These are phyloP conservation scores for Salticus scenicus DNA, from an alignment of 2,888 invertebrate species.

Conservation along the genomic window DNA sequence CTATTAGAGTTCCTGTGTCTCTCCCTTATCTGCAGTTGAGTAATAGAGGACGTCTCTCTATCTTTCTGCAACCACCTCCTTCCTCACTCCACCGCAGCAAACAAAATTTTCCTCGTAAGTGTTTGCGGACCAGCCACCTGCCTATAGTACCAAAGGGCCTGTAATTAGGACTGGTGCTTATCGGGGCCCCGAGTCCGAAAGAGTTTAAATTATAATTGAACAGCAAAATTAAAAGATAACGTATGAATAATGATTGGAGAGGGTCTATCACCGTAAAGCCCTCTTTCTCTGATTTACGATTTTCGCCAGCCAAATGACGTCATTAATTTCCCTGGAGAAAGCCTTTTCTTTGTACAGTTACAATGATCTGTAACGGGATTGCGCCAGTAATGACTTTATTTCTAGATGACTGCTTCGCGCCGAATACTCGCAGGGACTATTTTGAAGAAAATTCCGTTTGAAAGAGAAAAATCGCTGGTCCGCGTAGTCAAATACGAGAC, in stretches of 20 bases:
- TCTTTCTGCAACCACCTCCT: neutral
- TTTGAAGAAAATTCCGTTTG: constrained; percentile 3
- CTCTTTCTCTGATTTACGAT: constrained; percentile 68
- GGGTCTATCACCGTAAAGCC: constrained; percentile 68
- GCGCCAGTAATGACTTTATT: constrained; percentile 63
- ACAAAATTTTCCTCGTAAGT: constrained; percentile 1
- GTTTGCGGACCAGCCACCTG: constrained; percentile 11
- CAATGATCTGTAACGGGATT: constrained; percentile 44
- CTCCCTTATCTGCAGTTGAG: neutral
- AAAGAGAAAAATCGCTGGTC: neutral
- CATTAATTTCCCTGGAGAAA: constrained; percentile 67
- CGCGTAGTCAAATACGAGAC: neutral
- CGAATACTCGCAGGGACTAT: constrained; percentile 9
- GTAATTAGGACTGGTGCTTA: constrained; percentile 64
- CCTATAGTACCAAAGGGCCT: neutral
- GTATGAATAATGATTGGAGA: constrained; percentile 64
- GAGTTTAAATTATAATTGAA: constrained; percentile 70
- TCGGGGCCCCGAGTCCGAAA: constrained; percentile 43
- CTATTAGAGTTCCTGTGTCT: neutral
- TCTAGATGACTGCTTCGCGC: constrained; percentile 52
- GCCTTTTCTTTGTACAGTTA: constrained; percentile 49
- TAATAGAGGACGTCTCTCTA: neutral
- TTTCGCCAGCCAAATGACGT: constrained; percentile 64
- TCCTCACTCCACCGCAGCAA: neutral
- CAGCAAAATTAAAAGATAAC: constrained; percentile 70